phyloP scores from a whole-genome alignment of 2,888 invertebrate species.

The Augiades crinisus region DNA sequence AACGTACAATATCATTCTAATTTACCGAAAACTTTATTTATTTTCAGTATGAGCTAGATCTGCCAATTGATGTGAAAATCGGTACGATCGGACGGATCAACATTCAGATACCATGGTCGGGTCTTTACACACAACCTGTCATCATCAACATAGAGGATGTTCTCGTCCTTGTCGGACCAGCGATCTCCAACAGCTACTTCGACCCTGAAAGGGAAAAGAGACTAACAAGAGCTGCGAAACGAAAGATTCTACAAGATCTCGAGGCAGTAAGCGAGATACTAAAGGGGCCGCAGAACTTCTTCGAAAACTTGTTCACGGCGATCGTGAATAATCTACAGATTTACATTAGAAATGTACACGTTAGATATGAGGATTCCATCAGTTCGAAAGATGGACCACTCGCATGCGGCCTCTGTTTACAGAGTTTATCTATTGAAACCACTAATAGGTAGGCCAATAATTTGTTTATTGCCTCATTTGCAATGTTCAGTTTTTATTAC shows the following conservation, averaged over 20 bases:
- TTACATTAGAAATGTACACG: constrained; percentile 88
- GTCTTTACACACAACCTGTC: constrained; percentile 87
- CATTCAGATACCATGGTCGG: constrained; percentile 90
- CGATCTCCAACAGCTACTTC: constrained; percentile 84
- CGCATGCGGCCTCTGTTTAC: constrained; percentile 89
- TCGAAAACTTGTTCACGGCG: constrained; percentile 87
- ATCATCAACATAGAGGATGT: constrained; percentile 89
- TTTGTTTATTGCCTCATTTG: too few relatives aligned
- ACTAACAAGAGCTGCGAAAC: constrained; percentile 86
- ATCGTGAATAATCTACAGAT: constrained; percentile 91
- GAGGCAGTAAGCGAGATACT: constrained; percentile 82
- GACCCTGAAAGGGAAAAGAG: constrained; percentile 88
- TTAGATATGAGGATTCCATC: constrained; percentile 89
- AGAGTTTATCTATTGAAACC: constrained; percentile 88
- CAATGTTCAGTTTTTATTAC: too few relatives aligned
- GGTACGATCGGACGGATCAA: constrained; percentile 89
- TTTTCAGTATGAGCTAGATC: constrained; percentile 88
- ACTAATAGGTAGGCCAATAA: constrained; percentile 84
- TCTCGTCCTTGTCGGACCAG: constrained; percentile 88
- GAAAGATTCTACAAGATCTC: constrained; percentile 85
- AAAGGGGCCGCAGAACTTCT: constrained; percentile 84
- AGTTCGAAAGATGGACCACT: constrained; percentile 84
- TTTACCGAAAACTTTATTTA: not conserved
- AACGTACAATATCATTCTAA: too few relatives aligned
- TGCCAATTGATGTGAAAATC: constrained; percentile 91